Conservation (phyloP, 1,140 invertebrate genomes). For the Sitobion miscanthi region DNA sequence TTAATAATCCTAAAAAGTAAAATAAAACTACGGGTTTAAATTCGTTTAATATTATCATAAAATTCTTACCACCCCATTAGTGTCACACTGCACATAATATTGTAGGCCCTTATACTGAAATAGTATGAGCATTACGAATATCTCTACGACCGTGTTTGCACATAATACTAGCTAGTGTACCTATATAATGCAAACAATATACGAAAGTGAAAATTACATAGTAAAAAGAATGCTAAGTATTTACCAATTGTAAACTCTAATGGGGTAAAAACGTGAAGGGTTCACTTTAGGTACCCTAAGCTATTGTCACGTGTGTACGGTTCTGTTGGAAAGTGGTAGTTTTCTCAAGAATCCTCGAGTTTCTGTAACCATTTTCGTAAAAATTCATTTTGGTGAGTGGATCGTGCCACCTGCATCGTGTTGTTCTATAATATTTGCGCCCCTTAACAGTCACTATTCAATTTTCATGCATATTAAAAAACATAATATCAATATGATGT, state of each 20-base stretch:
- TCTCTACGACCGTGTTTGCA: background rate
- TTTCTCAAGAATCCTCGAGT: constrained; percentile 10
- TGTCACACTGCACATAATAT: background rate
- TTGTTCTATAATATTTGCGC: background rate
- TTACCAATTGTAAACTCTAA: background rate
- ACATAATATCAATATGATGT: background rate
- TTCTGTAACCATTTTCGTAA: constrained; percentile 5
- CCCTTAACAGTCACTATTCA: background rate
- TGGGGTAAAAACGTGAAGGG: background rate
- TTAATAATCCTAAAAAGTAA: background rate
- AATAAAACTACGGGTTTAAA: background rate
- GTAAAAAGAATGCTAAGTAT: background rate
- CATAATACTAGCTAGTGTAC: background rate
- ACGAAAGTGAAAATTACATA: background rate
- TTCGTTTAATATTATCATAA: background rate
- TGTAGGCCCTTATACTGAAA: background rate
- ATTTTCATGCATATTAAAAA: background rate
- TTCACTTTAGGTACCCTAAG: background rate
- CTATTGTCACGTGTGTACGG: background rate
- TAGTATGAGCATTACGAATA: background rate
- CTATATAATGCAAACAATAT: background rate
- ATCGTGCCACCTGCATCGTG: background rate
- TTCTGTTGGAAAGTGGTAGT: background rate
- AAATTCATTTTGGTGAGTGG: constrained; percentile 11
- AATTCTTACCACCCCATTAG: background rate